Percentiles rank a stretch among this genome's conserved stretches.
Evolutionary conservation across 2,113 vertebrate species (phyloP).

Genomic region (Neogale vison): DNA sequence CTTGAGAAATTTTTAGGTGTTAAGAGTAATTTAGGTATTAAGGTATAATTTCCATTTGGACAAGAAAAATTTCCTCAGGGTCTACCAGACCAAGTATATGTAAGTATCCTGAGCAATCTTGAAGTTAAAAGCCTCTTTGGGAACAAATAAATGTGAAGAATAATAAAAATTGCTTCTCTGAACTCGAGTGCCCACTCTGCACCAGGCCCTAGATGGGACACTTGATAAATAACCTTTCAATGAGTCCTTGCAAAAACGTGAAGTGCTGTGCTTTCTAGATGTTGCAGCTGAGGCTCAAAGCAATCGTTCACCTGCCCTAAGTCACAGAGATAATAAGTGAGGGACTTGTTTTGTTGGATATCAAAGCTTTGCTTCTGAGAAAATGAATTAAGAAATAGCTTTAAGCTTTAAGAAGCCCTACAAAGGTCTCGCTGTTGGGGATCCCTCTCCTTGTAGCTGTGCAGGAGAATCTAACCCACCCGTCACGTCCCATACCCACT

Average conservation of each 20-base stretch:
- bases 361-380: neutral
- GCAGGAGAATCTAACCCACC: neutral
- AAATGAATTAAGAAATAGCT: constrained; percentile 37
- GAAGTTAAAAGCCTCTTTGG: neutral
- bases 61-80: neutral
- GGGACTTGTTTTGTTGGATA: neutral
- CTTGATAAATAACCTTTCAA: neutral
- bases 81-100: neutral
- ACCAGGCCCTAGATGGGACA: neutral
- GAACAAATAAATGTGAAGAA: neutral
- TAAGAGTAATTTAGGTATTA: neutral
- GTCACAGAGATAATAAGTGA: neutral
- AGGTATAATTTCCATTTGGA: neutral
- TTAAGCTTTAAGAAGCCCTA: constrained; percentile 11
- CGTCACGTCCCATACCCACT: neutral
- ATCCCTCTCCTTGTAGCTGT: neutral
- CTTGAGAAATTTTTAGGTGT: constrained; percentile 21
- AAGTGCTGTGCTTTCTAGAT: neutral
- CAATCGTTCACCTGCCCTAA: neutral
- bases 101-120: neutral
- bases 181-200: neutral
- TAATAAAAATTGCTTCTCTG: neutral
- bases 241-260: neutral
- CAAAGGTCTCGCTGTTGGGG: neutral
- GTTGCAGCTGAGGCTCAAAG: neutral